Evolutionary conservation across 2,888 invertebrate genomes (phyloP).

Genomic region (Crematogaster levior): DNA sequence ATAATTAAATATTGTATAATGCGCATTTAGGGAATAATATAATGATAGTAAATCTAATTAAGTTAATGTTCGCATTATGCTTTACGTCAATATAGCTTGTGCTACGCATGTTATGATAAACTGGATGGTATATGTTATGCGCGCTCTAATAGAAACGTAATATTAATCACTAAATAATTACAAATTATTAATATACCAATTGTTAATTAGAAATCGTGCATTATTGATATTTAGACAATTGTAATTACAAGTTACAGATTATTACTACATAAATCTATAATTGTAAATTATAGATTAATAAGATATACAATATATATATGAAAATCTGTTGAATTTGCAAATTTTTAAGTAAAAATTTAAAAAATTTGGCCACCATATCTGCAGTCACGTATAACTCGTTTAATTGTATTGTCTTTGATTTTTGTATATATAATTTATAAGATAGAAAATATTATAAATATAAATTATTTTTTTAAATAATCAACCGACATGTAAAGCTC

Average conservation of each 20-base stretch:
- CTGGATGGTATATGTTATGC: neutral
- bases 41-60: slow-evolving; percentile 28
- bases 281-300: neutral
- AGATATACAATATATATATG: too few species aligned
- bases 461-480: neutral
- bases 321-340: neutral
- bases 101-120: slow-evolving; percentile 1
- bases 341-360: neutral
- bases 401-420: neutral
- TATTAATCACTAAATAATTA: slow-evolving; percentile 26
- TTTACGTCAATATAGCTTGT: slow-evolving; percentile 17
- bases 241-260: slow-evolving; percentile 34
- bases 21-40: slow-evolving; percentile 16
- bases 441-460: neutral
- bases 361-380: neutral
- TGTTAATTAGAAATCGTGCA: slow-evolving; percentile 11
- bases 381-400: neutral
- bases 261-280: neutral
- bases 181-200: slow-evolving; percentile 29
- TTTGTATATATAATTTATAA: neutral
- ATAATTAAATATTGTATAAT: neutral
- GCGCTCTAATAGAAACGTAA: slow-evolving; percentile 38
- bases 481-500: neutral
- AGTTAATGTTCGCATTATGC: slow-evolving; percentile 39
- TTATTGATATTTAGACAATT: slow-evolving; percentile 15